Percentiles rank a stretch among this genome's conserved stretches.
Conservation (phyloP, 2,113 vertebrate species). For the Carettochelys insculpta region DNA sequence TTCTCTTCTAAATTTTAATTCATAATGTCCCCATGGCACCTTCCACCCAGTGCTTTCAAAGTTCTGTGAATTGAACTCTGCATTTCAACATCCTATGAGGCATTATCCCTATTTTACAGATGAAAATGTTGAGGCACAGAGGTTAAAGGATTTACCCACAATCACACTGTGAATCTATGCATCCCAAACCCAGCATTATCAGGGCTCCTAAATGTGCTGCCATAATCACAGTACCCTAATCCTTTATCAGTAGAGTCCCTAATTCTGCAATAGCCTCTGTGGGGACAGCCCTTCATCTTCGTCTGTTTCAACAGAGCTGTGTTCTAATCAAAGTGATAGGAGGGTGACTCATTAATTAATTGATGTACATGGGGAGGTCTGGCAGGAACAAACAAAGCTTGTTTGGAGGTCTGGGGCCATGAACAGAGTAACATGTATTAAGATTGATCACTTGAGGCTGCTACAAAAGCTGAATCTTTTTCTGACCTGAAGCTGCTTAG, state of each 20-base stretch:
- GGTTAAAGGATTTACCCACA: neutral
- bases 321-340: too few species aligned
- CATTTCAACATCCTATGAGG: neutral
- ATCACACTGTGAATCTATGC: rapidly evolving
- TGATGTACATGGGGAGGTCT: neutral
- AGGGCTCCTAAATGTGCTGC: rapidly evolving
- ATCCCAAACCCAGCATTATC: rapidly evolving
- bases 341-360: too few species aligned
- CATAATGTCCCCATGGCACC: rapidly evolving
- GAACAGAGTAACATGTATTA: neutral
- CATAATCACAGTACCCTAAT: rapidly evolving
- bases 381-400: neutral
- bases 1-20: neutral
- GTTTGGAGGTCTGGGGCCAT: rapidly evolving
- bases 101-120: neutral
- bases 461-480: neutral
- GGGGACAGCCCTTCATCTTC: neutral
- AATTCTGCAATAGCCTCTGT: rapidly evolving
- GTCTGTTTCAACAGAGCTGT: too few species aligned
- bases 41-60: neutral
- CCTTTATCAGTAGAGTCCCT: neutral
- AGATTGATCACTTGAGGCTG: neutral
- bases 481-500: neutral
- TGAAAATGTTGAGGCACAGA: neutral
- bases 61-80: rapidly evolving